Evolutionary conservation across 2,113 vertebrate genomes (phyloP).

Genomic region (Plestiodon gilberti): DNA sequence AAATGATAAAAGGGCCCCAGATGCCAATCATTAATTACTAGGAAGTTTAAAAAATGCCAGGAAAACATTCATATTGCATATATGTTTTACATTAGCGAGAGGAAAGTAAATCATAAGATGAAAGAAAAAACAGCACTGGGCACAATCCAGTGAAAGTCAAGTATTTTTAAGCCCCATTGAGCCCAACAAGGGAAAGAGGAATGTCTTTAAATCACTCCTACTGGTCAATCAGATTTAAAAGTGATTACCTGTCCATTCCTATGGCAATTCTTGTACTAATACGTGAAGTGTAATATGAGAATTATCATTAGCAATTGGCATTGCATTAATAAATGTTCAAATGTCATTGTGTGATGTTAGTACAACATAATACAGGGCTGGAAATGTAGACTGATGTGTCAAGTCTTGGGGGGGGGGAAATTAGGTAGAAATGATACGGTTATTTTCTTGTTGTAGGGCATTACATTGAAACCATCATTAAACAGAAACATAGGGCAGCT

Average conservation of each 20-base stretch:
- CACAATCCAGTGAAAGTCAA: background rate
- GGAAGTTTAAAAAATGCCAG: background rate
- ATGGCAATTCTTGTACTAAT: background rate
- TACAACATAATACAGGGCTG: fast-evolving
- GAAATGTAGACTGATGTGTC: background rate
- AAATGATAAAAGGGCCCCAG: background rate
- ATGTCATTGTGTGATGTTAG: fast-evolving
- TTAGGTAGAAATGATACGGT: background rate
- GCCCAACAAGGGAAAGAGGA: background rate
- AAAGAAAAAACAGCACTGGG: background rate
- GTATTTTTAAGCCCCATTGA: background rate
- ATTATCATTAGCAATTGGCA: background rate
- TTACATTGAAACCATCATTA: background rate
- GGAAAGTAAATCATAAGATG: background rate
- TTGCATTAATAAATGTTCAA: fast-evolving
- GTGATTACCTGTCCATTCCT: background rate
- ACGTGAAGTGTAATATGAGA: background rate
- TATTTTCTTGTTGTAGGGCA: background rate
- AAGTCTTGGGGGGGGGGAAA: background rate
- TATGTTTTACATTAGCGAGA: fast-evolving
- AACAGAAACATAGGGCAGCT: background rate
- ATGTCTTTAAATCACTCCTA: background rate
- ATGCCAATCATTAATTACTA: background rate
- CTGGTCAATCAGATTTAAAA: background rate
- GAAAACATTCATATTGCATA: fast-evolving